Base-by-base conservation (phyloP, 2,888 invertebrate genomes). In the Sinopyrophorus schimmeli region DNA sequence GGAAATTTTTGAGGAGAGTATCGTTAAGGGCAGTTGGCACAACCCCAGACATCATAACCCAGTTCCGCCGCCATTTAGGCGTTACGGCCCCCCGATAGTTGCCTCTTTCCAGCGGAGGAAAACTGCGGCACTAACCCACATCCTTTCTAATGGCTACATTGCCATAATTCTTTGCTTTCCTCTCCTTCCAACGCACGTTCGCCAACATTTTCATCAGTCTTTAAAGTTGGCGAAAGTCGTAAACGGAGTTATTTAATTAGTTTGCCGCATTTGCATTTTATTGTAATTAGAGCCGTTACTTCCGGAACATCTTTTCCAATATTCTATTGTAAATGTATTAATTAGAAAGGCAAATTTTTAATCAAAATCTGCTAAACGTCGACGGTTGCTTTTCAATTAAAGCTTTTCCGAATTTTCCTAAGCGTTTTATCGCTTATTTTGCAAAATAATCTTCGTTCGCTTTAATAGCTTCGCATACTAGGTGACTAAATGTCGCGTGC, bases 41-140 rank as follows among this genome's bases (percentile, higher is more conserved):
- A 46, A 53, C 40, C 52, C 60, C 58, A 60, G 58, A 60, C 60
- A 59, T 55, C 60, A 57, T 59, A 60, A 59, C 57, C 60, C 43
- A 58, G 53, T 59, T 60, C 54, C 49, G 41, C 42, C 42, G 54
- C 52, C 56, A 47, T 55, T 58, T 46, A 38, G 37, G 39, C 37
- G 34, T 28, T 48, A 23, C 24, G 46, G 38, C 38, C 44, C 48
- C 50, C 41, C 43, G 28, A 41, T 34, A 41, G 34, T 42, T 38
- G 12, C 41, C 37, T 41, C 20, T n/a, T n/a, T 23, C 38, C 38
- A 47, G 17, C 42, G 32, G 42, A n/a, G 46, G 46, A 47, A 40
- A 46, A 51, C 51, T 51, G 46, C 40, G 46, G 40, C 44, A 46
- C 35, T 49, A 49, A 49, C 50, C 44, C 39, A 40, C 44, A 50